Percentiles rank a stretch among this genome's conserved stretches.
These are phyloP conservation scores for Odontamblyopus rebecca DNA, from an alignment of 2,797 vertebrate species.

Conservation along the genomic window DNA sequence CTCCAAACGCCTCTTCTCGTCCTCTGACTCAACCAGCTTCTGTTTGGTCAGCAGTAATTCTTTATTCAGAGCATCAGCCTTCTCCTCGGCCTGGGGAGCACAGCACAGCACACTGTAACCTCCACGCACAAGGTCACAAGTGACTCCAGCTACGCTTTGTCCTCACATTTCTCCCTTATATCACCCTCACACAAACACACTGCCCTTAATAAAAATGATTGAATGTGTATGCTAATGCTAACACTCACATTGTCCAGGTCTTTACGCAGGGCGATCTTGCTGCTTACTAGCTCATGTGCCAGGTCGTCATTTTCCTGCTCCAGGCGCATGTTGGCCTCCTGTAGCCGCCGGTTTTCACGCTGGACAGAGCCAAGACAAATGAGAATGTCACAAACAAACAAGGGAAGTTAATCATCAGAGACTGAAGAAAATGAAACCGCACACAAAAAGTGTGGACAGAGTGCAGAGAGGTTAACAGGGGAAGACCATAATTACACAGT, in stretches of 20 bases:
- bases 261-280: slow-evolving; percentile 96
- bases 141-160: slow-evolving; percentile 34
- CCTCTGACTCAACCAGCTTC: slow-evolving; percentile 95
- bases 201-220: neutral
- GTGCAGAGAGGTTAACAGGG: slow-evolving; percentile 29
- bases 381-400: neutral
- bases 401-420: slow-evolving; percentile 29
- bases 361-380: slow-evolving; percentile 45
- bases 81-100: slow-evolving; percentile 89
- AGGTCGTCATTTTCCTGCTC: slow-evolving; percentile 98
- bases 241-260: slow-evolving; percentile 94
- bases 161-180: slow-evolving; percentile 19
- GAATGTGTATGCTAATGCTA: slow-evolving; percentile 2
- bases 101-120: slow-evolving; percentile 29
- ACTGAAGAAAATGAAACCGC: slow-evolving; percentile 19
- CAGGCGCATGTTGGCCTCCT: slow-evolving; percentile 98
- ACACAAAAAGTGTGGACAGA: neutral
- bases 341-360: slow-evolving; percentile 94
- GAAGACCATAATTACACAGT: slow-evolving; percentile 8
- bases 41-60: slow-evolving; percentile 98
- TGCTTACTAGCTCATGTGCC: slow-evolving; percentile 96
- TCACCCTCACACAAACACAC: slow-evolving; percentile 19
- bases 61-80: slow-evolving; percentile 96
- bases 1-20: slow-evolving; percentile 93
- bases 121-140: slow-evolving; percentile 29